These are phyloP conservation scores for Spilogale gracilis DNA, from an alignment of 2,113 vertebrate genomes.

Conservation along the genomic window DNA sequence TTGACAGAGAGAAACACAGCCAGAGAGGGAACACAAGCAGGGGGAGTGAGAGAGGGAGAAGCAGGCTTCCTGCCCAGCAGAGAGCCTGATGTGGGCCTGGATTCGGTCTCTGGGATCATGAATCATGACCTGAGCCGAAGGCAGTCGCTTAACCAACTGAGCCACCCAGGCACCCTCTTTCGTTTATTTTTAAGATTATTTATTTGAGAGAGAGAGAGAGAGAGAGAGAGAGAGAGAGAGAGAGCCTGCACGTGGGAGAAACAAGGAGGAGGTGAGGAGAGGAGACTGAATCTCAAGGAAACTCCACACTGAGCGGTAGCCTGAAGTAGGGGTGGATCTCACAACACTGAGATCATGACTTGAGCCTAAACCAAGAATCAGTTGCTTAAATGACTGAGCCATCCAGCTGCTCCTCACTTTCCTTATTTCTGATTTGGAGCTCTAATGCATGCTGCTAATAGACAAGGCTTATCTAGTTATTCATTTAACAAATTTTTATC, in stretches of 20 bases:
- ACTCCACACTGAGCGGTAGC: not conserved
- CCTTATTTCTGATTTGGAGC: not conserved
- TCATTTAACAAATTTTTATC: not conserved
- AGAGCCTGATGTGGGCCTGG: too few species aligned
- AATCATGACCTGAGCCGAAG: too few species aligned
- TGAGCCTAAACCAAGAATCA: not conserved
- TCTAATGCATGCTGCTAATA: not conserved
- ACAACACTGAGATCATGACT: not conserved
- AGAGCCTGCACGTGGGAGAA: not conserved
- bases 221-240: not conserved
- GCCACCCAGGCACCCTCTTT: too few species aligned
- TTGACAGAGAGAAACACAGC: not conserved
- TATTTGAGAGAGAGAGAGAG: not conserved
- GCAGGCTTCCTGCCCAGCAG: too few species aligned
- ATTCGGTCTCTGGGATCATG: too few species aligned
- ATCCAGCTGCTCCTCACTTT: not conserved
- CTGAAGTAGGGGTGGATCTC: not conserved
- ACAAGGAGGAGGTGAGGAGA: not conserved
- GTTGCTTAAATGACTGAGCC: not conserved
- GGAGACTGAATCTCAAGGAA: not conserved
- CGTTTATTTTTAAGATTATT: not conserved
- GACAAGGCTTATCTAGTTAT: not conserved
- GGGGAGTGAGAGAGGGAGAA: too few species aligned
- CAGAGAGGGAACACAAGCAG: too few species aligned
- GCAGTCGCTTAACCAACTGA: too few species aligned